Evolutionary conservation across 2,113 vertebrate species (phyloP), one percentile per base, ranked within the genome.

Genomic region (Xiphophorus maculatus): DNA sequence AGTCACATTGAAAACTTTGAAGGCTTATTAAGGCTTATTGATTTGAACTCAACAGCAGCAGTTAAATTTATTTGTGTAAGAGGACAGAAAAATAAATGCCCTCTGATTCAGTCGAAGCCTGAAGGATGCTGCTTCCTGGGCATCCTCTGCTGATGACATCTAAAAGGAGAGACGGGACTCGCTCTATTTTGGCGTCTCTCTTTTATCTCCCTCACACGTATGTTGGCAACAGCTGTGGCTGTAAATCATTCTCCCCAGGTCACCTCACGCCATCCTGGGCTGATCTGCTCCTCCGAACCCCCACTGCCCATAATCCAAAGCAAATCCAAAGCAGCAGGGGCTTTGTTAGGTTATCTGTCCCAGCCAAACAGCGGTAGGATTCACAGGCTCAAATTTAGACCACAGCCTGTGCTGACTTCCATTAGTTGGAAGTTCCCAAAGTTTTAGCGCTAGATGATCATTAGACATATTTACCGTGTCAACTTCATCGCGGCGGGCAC

Each of bases 211-310:
- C 17, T 48, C 4, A 19, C 44, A 17, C 61, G 72, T 79, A 22
- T 76, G 74, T 6, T 3, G 54, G 76, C 77, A 82, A 86, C 88
- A 90, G 84, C 89, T 89, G 80, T 60, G 51, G 63, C 72, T 76
- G 65, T 75, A 87, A 85, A 86, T 88, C 79, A 68, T 72, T 63
- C 77, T 71, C 66, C 22, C 48, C 44, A 11, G 25, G 74, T 86
- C 83, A 71, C n/a, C 71, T 69, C 77, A 40, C 35, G 8, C 83
- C 61, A 42, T 74, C 63, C 67, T 71, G 37, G 66, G 14, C 72
- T 70, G 74, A 78, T 44, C 74, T 61, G 33, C 32, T 63, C 48
- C 51, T 58, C 33, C 22, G 48, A 33, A 76, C 37, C 5, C 37
- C 37, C 28, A 60, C 63, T 25, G 65, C 68, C 40, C 73, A 69